Percentiles rank a stretch among this genome's conserved stretches.
phyloP scores from a whole-genome alignment of 2,113 vertebrate species.

The Pollachius pollachius region DNA sequence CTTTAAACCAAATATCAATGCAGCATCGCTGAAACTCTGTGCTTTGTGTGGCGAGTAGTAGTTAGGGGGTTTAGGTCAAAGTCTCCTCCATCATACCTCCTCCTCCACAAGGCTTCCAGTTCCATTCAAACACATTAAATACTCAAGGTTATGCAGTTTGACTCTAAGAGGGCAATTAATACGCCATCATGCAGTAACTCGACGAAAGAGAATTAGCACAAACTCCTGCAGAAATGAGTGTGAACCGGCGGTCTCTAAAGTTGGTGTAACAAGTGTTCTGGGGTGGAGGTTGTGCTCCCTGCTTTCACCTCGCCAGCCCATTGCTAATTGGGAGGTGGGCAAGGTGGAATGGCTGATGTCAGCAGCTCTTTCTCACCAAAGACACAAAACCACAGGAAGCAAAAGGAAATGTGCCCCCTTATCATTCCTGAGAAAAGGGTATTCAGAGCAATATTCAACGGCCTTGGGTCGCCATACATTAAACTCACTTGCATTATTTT shows the following conservation, averaged over 20 bases:
- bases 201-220: not conserved
- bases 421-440: constrained; percentile 15
- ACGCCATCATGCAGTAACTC: no score
- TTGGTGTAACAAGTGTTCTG: constrained; percentile 4
- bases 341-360: constrained; percentile 23
- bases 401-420: not conserved
- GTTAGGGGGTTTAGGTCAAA: no score
- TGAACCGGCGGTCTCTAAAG: constrained; percentile 6
- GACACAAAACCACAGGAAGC: constrained; percentile 4
- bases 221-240: not conserved
- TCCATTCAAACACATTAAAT: no score
- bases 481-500: constrained; percentile 1
- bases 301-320: constrained; percentile 34
- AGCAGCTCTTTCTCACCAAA: constrained; percentile 37
- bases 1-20: not conserved
- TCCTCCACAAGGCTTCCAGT: no score
- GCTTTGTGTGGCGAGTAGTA: no score
- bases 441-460: not conserved
- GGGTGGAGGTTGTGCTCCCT: constrained; percentile 14
- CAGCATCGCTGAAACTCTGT: no score
- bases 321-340: constrained; percentile 46
- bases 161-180: no score
- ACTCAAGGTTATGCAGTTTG: no score
- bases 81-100: no score
- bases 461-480: constrained; percentile 33